Evolutionary conservation across 2,113 vertebrate genomes (phyloP).

Genomic region (Nicator chloris): DNA sequence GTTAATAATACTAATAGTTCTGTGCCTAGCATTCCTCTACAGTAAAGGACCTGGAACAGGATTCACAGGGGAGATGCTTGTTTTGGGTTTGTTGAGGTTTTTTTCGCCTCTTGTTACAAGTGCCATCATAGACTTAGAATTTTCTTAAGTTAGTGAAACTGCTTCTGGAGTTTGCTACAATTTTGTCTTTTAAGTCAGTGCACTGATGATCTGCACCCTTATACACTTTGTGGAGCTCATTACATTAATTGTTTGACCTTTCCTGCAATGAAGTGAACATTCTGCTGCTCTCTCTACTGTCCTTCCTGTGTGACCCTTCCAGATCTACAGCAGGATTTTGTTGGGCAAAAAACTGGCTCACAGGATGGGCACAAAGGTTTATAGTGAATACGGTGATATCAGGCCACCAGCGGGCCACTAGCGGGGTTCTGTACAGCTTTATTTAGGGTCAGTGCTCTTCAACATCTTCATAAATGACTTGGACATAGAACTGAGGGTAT

Average conservation of each 20-base stretch:
- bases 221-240: neutral
- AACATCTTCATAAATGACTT: neutral
- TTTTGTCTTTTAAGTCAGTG: neutral
- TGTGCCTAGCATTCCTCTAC: neutral
- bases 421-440: fast-evolving
- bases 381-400: neutral
- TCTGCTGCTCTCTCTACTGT: neutral
- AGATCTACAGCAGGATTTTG: neutral
- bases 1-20: neutral
- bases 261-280: neutral
- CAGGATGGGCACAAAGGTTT: neutral
- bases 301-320: neutral
- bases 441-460: neutral
- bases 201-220: neutral
- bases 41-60: neutral
- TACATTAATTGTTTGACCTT: neutral
- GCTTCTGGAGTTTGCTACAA: neutral
- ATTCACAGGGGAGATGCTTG: neutral
- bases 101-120: neutral
- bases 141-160: neutral
- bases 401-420: neutral
- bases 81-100: neutral
- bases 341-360: neutral
- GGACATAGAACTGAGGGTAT: neutral
- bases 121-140: neutral